phyloP scores from a whole-genome alignment of 2,888 invertebrate species.

The Lycaena phlaeas region DNA sequence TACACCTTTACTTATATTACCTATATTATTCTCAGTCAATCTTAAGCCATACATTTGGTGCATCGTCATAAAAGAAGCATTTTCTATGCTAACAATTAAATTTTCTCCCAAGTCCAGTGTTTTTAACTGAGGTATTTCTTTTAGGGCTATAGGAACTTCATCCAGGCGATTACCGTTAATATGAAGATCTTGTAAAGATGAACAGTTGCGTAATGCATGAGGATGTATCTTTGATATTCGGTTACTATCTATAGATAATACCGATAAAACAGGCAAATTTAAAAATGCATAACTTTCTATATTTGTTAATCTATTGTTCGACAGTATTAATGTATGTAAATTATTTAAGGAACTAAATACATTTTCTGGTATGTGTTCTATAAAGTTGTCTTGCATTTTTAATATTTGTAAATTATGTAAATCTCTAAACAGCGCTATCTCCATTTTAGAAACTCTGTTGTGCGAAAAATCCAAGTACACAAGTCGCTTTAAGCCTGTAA shows the following conservation, averaged over 20 bases:
- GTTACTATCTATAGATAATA: slow-evolving; percentile 86
- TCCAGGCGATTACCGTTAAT: slow-evolving; percentile 86
- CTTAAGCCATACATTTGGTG: slow-evolving; percentile 85
- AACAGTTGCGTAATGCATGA: slow-evolving; percentile 83
- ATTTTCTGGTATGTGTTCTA: slow-evolving; percentile 84
- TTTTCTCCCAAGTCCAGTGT: slow-evolving; percentile 90
- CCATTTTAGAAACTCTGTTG: slow-evolving; percentile 83
- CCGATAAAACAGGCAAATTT: slow-evolving; percentile 82
- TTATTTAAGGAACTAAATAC: slow-evolving; percentile 84
- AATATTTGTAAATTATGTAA: slow-evolving; percentile 85
- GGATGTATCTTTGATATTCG: slow-evolving; percentile 82
- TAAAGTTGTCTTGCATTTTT: slow-evolving; percentile 84
- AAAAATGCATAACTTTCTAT: slow-evolving; percentile 84
- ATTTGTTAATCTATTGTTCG: slow-evolving; percentile 83
- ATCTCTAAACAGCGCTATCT: slow-evolving; percentile 83
- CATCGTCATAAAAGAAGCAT: slow-evolving; percentile 86
- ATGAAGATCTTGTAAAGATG: slow-evolving; percentile 86
- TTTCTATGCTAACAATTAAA: slow-evolving; percentile 82
- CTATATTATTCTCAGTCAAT: slow-evolving; percentile 88
- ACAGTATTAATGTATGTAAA: slow-evolving; percentile 85
- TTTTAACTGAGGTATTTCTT: slow-evolving; percentile 82
- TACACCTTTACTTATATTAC: slow-evolving; percentile 83
- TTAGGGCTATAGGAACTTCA: slow-evolving; percentile 81
- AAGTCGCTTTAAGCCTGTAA: slow-evolving; percentile 82
- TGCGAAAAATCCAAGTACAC: slow-evolving; percentile 84